phyloP scores from a whole-genome alignment of 23 tunicate species.

The Botrylloides violaceus region DNA sequence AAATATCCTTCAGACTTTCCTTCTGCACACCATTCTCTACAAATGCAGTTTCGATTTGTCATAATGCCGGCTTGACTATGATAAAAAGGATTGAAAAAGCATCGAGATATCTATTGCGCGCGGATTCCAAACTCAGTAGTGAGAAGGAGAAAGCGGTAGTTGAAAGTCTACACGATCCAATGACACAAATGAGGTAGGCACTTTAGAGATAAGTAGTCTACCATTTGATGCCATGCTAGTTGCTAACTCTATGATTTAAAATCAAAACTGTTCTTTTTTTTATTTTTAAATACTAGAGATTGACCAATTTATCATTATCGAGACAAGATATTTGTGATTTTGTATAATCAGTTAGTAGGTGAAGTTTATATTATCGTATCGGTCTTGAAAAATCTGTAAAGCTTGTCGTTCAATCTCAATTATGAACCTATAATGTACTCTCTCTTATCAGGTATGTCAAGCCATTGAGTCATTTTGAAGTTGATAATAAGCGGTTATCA shows the following conservation, averaged over 20 bases:
- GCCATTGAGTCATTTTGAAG: conserved; percentile 2
- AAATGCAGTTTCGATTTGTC: conserved; percentile 52
- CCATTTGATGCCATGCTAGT: no score
- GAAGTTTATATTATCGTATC: no score
- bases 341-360: no score
- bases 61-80: conserved; percentile 19
- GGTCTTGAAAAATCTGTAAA: no score
- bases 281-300: background rate
- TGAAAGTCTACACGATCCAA: conserved; percentile 48
- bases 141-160: conserved; percentile 7
- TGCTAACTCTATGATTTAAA: background rate
- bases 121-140: background rate
- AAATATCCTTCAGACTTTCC: conserved; percentile 25
- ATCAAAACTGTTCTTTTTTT: background rate
- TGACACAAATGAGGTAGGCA: conserved; percentile 37
- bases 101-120: conserved; percentile 28
- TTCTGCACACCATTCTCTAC: conserved; percentile 70
- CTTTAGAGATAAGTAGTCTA: background rate
- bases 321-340: no score
- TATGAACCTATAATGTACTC: background rate
- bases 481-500: background rate
- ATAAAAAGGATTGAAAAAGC: conserved; percentile 49
- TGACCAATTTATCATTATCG: no score
- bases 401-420: no score
- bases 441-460: background rate